Conservation (phyloP, 2,888 invertebrate genomes). For the Myathropa florea region DNA sequence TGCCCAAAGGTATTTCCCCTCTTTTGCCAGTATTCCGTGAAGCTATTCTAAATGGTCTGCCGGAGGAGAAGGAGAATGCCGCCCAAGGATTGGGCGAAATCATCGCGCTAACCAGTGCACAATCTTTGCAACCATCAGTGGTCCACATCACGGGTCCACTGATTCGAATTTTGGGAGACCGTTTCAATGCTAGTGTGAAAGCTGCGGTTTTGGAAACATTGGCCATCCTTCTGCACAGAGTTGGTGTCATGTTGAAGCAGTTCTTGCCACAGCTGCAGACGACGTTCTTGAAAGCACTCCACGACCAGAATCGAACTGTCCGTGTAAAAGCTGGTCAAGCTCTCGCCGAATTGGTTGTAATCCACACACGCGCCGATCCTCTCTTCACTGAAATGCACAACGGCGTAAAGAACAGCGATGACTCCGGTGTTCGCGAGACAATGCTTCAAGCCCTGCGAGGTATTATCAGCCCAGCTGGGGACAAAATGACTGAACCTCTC, state of each 20-base stretch:
- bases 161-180: conserved; percentile 97
- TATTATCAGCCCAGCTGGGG: conserved; percentile 91
- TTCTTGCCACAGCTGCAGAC: conserved; percentile 99
- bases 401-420: conserved; percentile 91
- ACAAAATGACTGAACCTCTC: conserved; percentile 92
- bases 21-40: conserved; percentile 97
- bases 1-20: conserved; percentile 96
- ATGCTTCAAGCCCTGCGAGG: conserved; percentile 94
- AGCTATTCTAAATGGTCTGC: conserved; percentile 96
- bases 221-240: conserved; percentile 95
- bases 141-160: conserved; percentile 98
- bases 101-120: conserved; percentile 86
- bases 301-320: conserved; percentile 93
- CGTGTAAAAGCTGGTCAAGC: conserved; percentile 94
- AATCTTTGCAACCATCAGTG: conserved; percentile 96
- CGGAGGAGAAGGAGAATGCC: conserved; percentile 97
- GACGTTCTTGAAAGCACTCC: conserved; percentile 96
- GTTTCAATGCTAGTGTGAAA: conserved; percentile 96
- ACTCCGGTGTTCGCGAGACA: conserved; percentile 93
- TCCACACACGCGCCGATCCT: conserved; percentile 96
- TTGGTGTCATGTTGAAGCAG: conserved; percentile 96
- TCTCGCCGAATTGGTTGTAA: conserved; percentile 92
- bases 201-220: conserved; percentile 97
- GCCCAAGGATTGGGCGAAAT: conserved; percentile 92
- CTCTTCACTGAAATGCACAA: conserved; percentile 96